Evolutionary conservation across 2,113 vertebrate species (phyloP).

Genomic region (Butorides virescens): DNA sequence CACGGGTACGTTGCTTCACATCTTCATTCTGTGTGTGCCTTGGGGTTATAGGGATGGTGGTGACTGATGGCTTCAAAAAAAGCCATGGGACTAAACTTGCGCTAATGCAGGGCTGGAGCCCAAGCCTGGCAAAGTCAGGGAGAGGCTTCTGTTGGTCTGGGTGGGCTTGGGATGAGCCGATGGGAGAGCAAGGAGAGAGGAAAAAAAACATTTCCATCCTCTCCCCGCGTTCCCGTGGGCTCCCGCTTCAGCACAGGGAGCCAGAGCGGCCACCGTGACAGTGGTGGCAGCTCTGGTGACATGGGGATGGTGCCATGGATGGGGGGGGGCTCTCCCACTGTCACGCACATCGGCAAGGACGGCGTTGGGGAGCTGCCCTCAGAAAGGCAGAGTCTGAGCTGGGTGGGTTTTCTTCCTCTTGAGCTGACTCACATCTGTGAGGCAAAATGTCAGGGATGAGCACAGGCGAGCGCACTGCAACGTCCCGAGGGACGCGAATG

Average conservation of each 20-base stretch:
- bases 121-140: background rate
- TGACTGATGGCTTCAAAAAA: background rate
- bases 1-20: background rate
- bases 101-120: background rate
- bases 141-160: background rate
- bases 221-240: background rate
- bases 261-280: fast-evolving
- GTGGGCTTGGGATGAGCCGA: background rate
- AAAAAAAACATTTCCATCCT: background rate
- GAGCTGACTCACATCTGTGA: background rate
- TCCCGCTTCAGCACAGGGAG: fast-evolving
- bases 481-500: background rate
- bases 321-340: background rate
- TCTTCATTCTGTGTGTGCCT: background rate
- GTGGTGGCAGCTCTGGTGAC: background rate
- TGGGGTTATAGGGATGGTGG: background rate
- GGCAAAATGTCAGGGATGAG: background rate
- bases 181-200: background rate
- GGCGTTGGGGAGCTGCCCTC: fast-evolving
- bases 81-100: fast-evolving
- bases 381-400: background rate
- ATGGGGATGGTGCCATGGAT: fast-evolving
- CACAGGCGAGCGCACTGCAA: background rate
- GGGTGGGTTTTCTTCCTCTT: background rate
- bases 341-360: fast-evolving